Conservation (phyloP, 1,140 invertebrate genomes). For the Spodoptera litura region DNA sequence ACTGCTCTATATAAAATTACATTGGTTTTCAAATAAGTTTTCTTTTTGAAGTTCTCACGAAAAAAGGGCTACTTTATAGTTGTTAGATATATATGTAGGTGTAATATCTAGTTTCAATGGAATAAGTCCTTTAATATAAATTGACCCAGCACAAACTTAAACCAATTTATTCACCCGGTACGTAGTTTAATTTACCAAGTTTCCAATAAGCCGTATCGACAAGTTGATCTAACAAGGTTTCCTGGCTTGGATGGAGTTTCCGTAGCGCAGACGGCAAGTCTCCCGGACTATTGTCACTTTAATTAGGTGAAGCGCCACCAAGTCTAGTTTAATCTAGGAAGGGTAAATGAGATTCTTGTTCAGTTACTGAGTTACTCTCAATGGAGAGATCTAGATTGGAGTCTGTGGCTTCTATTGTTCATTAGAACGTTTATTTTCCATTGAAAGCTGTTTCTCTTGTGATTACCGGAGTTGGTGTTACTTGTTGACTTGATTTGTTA, state of each 20-base stretch:
- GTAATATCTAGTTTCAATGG: too few species aligned
- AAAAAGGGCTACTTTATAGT: too few species aligned
- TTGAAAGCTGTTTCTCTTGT: not conserved
- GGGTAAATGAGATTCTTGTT: constrained; percentile 25
- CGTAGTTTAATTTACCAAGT: not conserved
- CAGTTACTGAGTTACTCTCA: constrained; percentile 1
- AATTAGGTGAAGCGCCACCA: constrained; percentile 27
- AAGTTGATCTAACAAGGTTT: constrained; percentile 15
- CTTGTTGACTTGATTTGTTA: too few species aligned
- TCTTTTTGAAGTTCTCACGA: too few species aligned
- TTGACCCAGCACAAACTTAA: not conserved
- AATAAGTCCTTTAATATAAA: too few species aligned
- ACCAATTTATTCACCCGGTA: not conserved
- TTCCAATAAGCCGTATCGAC: not conserved
- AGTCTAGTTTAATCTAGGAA: constrained; percentile 26
- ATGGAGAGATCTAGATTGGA: constrained; percentile 28
- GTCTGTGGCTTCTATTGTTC: constrained; percentile 24
- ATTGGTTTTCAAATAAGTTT: not conserved
- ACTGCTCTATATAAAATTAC: not conserved
- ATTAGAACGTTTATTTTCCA: constrained; percentile 3
- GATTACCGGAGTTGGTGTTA: constrained; percentile 8
- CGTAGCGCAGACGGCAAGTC: constrained; percentile 10
- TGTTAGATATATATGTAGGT: too few species aligned
- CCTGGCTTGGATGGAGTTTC: not conserved
- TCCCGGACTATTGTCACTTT: constrained; percentile 22